A percentile compares a stretch with the other conserved stretches of the same genome.
phyloP scores from a whole-genome alignment of 1,140 invertebrate genomes.

The Drosophila insularis region DNA sequence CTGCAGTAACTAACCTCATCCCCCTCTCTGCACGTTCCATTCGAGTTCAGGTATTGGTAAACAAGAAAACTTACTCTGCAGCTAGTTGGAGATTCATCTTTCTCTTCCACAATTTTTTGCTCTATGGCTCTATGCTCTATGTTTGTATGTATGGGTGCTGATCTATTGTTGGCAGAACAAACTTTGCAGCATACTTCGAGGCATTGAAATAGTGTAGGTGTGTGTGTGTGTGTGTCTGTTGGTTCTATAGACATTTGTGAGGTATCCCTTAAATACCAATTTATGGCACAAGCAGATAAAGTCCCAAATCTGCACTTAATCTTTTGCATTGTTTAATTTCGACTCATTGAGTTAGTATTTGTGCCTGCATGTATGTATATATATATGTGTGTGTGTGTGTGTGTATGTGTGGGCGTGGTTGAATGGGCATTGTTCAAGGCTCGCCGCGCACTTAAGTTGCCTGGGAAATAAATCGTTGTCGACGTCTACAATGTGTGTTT shows the following conservation, averaged over 20 bases:
- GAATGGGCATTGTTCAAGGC: slow-evolving; percentile 63
- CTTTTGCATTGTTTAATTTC: slow-evolving; percentile 83
- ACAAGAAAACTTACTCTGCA: slow-evolving; percentile 65
- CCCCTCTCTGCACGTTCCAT: not conserved
- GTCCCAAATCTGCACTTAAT: slow-evolving; percentile 82
- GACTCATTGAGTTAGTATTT: slow-evolving; percentile 76
- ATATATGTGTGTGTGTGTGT: slow-evolving; percentile 12
- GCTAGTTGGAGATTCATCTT: slow-evolving; percentile 20
- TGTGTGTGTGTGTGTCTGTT: slow-evolving; percentile 24
- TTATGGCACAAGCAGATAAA: slow-evolving; percentile 82
- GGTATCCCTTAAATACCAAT: slow-evolving; percentile 82
- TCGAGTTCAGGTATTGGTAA: slow-evolving; percentile 65
- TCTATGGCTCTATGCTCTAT: slow-evolving; percentile 12
- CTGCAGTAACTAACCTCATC: not conserved
- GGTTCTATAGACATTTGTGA: slow-evolving; percentile 77
- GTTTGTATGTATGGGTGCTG: slow-evolving; percentile 48
- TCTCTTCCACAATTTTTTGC: not conserved
- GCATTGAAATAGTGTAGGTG: slow-evolving; percentile 27
- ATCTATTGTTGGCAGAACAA: slow-evolving; percentile 74
- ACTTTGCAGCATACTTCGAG: slow-evolving; percentile 71
- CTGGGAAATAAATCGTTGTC: slow-evolving; percentile 72
- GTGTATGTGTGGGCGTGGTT: slow-evolving; percentile 44
- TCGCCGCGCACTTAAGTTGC: slow-evolving; percentile 64
- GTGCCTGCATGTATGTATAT: slow-evolving; percentile 11
- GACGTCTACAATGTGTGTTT: slow-evolving; percentile 48